phyloP scores from a whole-genome alignment of 2,113 vertebrate genomes.

The Leucopsar rothschildi region DNA sequence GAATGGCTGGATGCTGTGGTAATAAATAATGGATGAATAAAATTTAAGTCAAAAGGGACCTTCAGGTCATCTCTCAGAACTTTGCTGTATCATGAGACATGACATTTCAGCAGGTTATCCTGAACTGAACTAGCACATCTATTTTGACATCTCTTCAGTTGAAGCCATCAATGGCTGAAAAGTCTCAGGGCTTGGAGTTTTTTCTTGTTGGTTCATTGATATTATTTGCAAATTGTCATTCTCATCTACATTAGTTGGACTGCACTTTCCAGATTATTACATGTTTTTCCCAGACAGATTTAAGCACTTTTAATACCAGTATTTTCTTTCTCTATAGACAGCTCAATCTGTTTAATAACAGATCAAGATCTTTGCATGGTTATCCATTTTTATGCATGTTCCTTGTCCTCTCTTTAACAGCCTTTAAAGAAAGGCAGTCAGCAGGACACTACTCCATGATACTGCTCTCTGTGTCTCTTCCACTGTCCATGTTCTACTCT shows the following conservation, averaged over 20 bases:
- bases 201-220: background rate
- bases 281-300: background rate
- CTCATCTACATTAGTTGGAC: background rate
- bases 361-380: background rate
- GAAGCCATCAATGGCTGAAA: background rate
- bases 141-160: background rate
- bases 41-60: background rate
- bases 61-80: background rate
- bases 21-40: conserved; percentile 12
- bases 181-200: background rate
- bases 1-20: background rate
- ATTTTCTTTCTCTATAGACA: background rate
- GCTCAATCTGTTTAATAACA: background rate
- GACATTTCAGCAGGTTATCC: background rate
- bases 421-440: background rate
- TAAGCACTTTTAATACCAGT: background rate
- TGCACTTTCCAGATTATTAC: background rate
- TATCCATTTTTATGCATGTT: background rate
- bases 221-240: background rate
- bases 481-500: background rate
- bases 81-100: background rate
- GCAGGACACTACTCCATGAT: background rate
- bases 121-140: background rate
- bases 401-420: background rate
- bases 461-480: background rate